A percentile compares a stretch with the other conserved stretches of the same genome.
phyloP scores from a whole-genome alignment of 2,113 vertebrate genomes.

The Climacteris rufus region DNA sequence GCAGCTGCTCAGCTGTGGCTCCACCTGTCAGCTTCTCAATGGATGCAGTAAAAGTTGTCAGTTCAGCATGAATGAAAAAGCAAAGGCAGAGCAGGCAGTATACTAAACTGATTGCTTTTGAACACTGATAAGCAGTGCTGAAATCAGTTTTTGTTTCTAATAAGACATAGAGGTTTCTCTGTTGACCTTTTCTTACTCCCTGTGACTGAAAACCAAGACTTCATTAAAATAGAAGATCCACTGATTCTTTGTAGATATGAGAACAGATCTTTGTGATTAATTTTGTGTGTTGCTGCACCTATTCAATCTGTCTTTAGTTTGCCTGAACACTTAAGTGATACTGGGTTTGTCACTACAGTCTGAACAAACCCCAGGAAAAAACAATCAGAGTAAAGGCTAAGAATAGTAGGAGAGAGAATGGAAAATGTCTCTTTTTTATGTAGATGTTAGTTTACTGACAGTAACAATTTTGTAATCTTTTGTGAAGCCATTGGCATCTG shows the following conservation, averaged over 20 bases:
- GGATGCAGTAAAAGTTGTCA: slow-evolving; percentile 11
- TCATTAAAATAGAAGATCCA: not conserved
- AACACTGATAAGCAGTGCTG: not conserved
- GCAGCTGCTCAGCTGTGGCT: slow-evolving; percentile 59
- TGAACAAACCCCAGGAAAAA: not conserved
- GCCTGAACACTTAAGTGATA: not conserved
- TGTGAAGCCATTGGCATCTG: not conserved
- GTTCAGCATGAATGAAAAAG: slow-evolving; percentile 33
- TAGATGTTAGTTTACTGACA: not conserved
- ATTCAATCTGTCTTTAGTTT: not conserved
- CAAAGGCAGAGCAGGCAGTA: not conserved
- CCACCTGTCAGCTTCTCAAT: slow-evolving; percentile 41
- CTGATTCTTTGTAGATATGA: not conserved
- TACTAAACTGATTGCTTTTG: slow-evolving; percentile 6
- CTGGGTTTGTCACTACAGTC: not conserved
- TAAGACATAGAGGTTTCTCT: not conserved
- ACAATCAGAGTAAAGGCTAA: not conserved
- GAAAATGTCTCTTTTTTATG: not conserved
- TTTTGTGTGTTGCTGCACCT: not conserved
- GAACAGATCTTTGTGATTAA: slow-evolving; percentile 15
- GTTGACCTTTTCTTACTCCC: not conserved
- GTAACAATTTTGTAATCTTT: not conserved
- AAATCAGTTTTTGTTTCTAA: slow-evolving; percentile 13
- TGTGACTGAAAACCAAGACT: not conserved
- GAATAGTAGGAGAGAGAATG: not conserved